These are phyloP conservation scores for Pachyrhynchus sulphureomaculatus DNA, from an alignment of 1,140 invertebrate genomes.

Conservation along the genomic window DNA sequence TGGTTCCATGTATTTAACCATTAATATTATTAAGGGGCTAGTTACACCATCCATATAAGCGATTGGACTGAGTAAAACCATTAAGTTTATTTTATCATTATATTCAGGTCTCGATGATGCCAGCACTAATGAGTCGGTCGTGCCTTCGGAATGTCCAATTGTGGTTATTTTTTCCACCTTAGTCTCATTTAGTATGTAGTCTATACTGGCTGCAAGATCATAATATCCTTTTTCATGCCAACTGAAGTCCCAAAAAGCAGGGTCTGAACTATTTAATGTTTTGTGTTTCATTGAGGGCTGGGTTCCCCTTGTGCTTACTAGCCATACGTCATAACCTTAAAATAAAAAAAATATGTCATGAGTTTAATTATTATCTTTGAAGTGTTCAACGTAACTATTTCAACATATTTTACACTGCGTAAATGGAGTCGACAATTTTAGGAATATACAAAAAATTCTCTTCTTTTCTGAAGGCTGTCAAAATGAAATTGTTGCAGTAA, in stretches of 20 bases:
- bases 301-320: slow-evolving; percentile 59
- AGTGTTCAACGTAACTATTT: background rate
- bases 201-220: slow-evolving; percentile 66
- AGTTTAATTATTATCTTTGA: background rate
- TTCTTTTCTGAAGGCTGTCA: too few relatives aligned
- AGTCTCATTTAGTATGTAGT: slow-evolving; percentile 58
- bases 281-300: slow-evolving; percentile 20
- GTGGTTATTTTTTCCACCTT: slow-evolving; percentile 55
- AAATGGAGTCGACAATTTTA: too few relatives aligned
- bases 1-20: background rate
- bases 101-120: slow-evolving; percentile 56
- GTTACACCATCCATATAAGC: slow-evolving; percentile 47
- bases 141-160: slow-evolving; percentile 62
- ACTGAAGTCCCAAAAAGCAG: slow-evolving; percentile 46
- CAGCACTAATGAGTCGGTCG: slow-evolving; percentile 57
- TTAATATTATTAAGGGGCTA: slow-evolving; percentile 1
- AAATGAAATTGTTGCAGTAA: too few relatives aligned
- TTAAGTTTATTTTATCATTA: slow-evolving; percentile 56
- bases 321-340: slow-evolving; percentile 58
- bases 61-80: slow-evolving; percentile 61
- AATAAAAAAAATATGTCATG: too few relatives aligned
- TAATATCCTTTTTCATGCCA: slow-evolving; percentile 69
- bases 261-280: background rate
- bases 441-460: too few relatives aligned
- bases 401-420: background rate